Base-by-base conservation (phyloP, 2,888 invertebrate species). In the Leucophora obtusa region DNA sequence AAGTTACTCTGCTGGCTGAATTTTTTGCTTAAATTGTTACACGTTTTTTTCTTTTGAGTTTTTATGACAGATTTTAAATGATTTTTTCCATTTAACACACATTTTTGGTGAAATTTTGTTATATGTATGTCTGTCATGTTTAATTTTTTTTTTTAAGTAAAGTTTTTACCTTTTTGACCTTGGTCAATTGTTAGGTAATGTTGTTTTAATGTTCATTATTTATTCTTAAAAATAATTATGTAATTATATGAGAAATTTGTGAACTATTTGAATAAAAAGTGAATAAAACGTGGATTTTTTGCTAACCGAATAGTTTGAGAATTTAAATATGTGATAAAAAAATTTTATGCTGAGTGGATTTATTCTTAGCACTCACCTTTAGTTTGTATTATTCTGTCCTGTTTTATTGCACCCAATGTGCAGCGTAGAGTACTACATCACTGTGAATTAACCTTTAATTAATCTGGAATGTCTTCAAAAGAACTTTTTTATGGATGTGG, bases 61-160 rank as follows among this genome's bases (percentile, higher is more conserved):
- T 58, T 60, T 10, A 17, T 62, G 62, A 53, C 62, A 58, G 11
- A 18, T 63, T 51, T 76, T 59, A 28, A 15, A 38, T 43, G 24
- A 43, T 71, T 71, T 35, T 70, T 35, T 38, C 17, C 21, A 60
- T 11, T 53, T 60, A 73, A 58, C 72, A 33, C n/a, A 74, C n/a
- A 53, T 60, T 68, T 77, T 66, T 75, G 71, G 79, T 58, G 79
- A 79, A 79, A 75, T 79, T 80, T 68, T 17, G 53, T 47, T 63
- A 60, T 69, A 47, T 47, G 43, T 56, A 14, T 17, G 18, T 56
- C 35, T 43, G 70, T 60, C 60, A 35, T 72, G 5, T 60, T 59
- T 28, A 6, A 28, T 28, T 28, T 28, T 28, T 28, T 28, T 28
- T 33, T 62, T 59, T 59, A 17, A 9, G 38, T 47, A 15, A 53